Evolutionary conservation across 53 echinoderm and acorn worm species (phyloP), one percentile per base, ranked within the genome.

Genomic region (Temnopleurus reevesii): DNA sequence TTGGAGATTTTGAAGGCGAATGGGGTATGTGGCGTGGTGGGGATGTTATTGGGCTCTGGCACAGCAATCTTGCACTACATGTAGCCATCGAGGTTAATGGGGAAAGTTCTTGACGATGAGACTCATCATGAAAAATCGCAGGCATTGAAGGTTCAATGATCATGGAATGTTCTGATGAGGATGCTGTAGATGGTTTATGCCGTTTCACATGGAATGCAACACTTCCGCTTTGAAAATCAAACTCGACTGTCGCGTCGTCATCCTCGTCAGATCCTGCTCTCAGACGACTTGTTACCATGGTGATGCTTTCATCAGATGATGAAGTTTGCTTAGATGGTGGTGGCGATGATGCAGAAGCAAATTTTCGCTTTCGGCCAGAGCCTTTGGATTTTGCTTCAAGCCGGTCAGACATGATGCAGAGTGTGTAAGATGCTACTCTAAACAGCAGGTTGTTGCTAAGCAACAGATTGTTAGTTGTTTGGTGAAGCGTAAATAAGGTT

Each of bases 331-430:
- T 63, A 12, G 83, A 80, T 29, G 49, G 15, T 61, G 84, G 43
- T 36, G 33, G 54, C 19, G 56, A 35, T 3, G 15, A 41, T 61
- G 44, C 15, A 28, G 27, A 28, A 33, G 65, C 71, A 29, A 87
- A 49, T 87, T 87, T 87, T 18, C 88, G 88, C 23, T 87, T 87
- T 1, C 88, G 88, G 71, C 65, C 35, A 4, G 71, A 34, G 66
- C 88, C 71, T 71, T 53, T 65, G 29, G 46, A 47, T 3, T 57
- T 43, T 60, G 46, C 4, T 12, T 33, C 71, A 51, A 66, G 88
- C 21, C 46, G 33, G 65, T 87, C 66, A 53, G 88, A 64, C 88
- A 87, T 87, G 88, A 87, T 87, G 88, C 88, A 46, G 88, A 2
- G 59, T 44, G 38, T 87, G 7, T 8, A 51, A 87, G 66, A 65